These are phyloP conservation scores for Camponotus vicinus DNA, from an alignment of 1,140 invertebrate species.

Conservation along the genomic window DNA sequence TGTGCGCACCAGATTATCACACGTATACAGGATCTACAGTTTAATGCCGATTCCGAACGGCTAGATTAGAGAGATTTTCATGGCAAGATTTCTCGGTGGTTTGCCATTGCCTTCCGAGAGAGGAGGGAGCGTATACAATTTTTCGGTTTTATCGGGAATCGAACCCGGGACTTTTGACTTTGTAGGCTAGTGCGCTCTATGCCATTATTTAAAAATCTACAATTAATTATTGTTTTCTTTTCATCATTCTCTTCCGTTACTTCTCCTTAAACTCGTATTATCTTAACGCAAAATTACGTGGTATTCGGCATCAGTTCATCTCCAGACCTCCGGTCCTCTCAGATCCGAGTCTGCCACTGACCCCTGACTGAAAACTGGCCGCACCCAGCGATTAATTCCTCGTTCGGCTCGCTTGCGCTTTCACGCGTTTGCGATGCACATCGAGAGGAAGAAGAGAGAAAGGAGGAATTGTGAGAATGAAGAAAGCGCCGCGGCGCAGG, in stretches of 20 bases:
- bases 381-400: slow-evolving; percentile 42
- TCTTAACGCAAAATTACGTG: not conserved
- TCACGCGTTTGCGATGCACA: slow-evolving; percentile 36
- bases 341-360: not conserved
- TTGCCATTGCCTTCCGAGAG: no score
- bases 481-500: slow-evolving; percentile 47
- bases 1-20: no score
- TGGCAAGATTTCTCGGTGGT: no score
- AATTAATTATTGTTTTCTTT: not conserved
- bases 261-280: not conserved
- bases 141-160: no score
- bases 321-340: not conserved
- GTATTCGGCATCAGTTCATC: not conserved
- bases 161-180: no score
- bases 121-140: no score
- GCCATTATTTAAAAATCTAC: slow-evolving; percentile 12
- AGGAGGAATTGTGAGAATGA: slow-evolving; percentile 63
- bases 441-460: not conserved
- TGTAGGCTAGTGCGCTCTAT: not conserved
- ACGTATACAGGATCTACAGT: no score
- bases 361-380: slow-evolving; percentile 29
- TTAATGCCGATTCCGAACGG: no score
- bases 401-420: slow-evolving; percentile 40
- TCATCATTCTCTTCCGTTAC: not conserved
- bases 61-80: no score